Conservation (phyloP, 2,797 vertebrate genomes). For the Emys orbicularis region DNA sequence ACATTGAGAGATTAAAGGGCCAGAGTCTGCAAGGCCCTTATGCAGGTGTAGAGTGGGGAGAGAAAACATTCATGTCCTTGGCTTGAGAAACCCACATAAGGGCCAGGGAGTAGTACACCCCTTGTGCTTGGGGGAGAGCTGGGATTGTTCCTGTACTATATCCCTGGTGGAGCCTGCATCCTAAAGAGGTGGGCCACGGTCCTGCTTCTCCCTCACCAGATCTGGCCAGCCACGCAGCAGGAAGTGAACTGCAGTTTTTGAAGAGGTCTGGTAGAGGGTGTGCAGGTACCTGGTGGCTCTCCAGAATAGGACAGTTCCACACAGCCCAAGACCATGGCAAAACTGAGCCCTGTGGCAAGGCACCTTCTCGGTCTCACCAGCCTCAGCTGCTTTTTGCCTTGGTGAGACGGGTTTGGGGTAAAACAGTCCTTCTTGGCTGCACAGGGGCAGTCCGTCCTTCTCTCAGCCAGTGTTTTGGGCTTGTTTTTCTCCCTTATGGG, state of each 20-base stretch:
- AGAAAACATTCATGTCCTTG: neutral
- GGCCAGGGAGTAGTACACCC: neutral
- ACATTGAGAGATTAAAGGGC: neutral
- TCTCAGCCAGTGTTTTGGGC: too few species aligned
- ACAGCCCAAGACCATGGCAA: neutral
- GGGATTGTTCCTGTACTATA: neutral
- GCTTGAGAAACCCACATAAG: neutral
- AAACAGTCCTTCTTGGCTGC: too few species aligned
- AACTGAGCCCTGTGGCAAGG: neutral
- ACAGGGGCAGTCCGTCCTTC: too few species aligned
- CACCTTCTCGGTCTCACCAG: too few species aligned
- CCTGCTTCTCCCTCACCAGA: neutral
- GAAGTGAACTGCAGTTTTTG: fast-evolving
- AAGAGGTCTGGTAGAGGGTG: too few species aligned
- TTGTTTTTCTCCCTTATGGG: too few species aligned
- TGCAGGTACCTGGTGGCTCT: neutral
- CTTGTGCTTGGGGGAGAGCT: neutral
- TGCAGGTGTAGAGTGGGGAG: fast-evolving
- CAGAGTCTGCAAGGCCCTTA: neutral
- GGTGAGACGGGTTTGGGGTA: too few species aligned
- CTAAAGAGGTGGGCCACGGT: neutral
- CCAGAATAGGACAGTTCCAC: neutral
- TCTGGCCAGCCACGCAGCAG: neutral
- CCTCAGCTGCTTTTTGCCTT: too few species aligned
- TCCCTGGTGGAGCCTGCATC: neutral